Percentiles rank a stretch among this genome's conserved stretches.
These are phyloP conservation scores for Apoda limacodes DNA, from an alignment of 2,888 invertebrate species.

Conservation along the genomic window DNA sequence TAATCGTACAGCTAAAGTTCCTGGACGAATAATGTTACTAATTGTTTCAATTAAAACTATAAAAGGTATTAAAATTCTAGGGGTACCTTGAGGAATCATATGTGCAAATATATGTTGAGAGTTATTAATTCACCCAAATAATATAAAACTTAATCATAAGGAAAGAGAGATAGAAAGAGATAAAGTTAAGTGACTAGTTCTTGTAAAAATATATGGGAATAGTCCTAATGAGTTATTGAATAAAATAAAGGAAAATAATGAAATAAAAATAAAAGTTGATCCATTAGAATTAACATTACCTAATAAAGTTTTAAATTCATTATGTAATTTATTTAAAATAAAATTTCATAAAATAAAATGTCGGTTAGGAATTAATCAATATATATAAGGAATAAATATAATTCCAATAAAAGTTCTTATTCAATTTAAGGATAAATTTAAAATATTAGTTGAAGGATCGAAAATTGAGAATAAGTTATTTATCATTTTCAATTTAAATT, in stretches of 20 bases:
- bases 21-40: slow-evolving; percentile 78
- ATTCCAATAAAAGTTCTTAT: slow-evolving; percentile 63
- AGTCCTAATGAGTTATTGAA: slow-evolving; percentile 77
- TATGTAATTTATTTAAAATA: slow-evolving; percentile 52
- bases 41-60: slow-evolving; percentile 81
- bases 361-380: slow-evolving; percentile 68
- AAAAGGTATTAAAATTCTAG: slow-evolving; percentile 74
- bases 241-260: slow-evolving; percentile 70
- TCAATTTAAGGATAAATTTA: slow-evolving; percentile 71
- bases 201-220: slow-evolving; percentile 79
- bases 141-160: slow-evolving; percentile 74
- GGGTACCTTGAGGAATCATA: slow-evolving; percentile 77
- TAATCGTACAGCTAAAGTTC: slow-evolving; percentile 77
- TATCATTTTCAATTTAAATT: slow-evolving; percentile 72
- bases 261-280: slow-evolving; percentile 66
- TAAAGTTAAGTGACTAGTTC: slow-evolving; percentile 73
- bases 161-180: slow-evolving; percentile 71
- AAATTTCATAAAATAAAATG: slow-evolving; percentile 57
- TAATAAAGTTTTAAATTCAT: slow-evolving; percentile 71
- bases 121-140: slow-evolving; percentile 74
- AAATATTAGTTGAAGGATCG: slow-evolving; percentile 69
- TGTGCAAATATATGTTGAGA: slow-evolving; percentile 74
- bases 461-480: slow-evolving; percentile 76
- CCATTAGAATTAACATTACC: slow-evolving; percentile 52
- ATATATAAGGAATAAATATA: slow-evolving; percentile 60